Evolutionary conservation across 2,797 vertebrate species (phyloP).

Genomic region (Phoxinus dragarum): DNA sequence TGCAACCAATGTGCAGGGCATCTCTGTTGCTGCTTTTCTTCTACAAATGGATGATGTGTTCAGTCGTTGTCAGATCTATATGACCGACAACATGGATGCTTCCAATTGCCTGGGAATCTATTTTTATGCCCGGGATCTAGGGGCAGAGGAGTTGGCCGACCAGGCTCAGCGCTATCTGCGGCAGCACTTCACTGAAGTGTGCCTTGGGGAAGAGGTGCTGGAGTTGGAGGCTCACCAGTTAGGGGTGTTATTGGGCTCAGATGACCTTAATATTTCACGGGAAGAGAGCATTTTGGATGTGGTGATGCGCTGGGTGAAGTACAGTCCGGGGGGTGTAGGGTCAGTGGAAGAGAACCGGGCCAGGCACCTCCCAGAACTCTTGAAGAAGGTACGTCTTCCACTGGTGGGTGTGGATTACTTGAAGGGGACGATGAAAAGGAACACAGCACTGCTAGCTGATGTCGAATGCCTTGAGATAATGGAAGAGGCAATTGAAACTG

Average conservation of each 20-base stretch:
- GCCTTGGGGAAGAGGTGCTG: slow-evolving; percentile 91
- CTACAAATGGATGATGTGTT: slow-evolving; percentile 96
- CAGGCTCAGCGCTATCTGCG: slow-evolving; percentile 85
- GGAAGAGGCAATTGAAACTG: slow-evolving; percentile 83
- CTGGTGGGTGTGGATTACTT: slow-evolving; percentile 88
- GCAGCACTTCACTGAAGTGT: slow-evolving; percentile 93
- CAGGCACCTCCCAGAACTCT: slow-evolving; percentile 85
- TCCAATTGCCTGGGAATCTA: slow-evolving; percentile 96
- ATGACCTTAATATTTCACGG: slow-evolving; percentile 92
- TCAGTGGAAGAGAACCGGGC: slow-evolving; percentile 74
- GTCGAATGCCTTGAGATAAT: slow-evolving; percentile 87
- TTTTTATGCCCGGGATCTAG: slow-evolving; percentile 92
- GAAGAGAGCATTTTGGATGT: slow-evolving; percentile 95
- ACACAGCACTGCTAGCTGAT: slow-evolving; percentile 86
- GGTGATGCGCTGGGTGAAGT: slow-evolving; percentile 90
- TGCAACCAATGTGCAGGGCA: slow-evolving; percentile 87
- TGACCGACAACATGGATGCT: slow-evolving; percentile 94
- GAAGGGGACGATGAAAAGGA: slow-evolving; percentile 85
- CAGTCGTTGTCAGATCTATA: slow-evolving; percentile 86
- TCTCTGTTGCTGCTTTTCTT: slow-evolving; percentile 90
- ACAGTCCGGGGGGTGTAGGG: slow-evolving; percentile 57
- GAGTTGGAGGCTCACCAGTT: slow-evolving; percentile 91
- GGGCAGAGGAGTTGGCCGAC: slow-evolving; percentile 91
- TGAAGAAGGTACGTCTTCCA: slow-evolving; percentile 89
- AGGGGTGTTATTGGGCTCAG: slow-evolving; percentile 85